These are phyloP conservation scores for Chirona hameri DNA, from an alignment of 2,888 invertebrate genomes.

Conservation along the genomic window DNA sequence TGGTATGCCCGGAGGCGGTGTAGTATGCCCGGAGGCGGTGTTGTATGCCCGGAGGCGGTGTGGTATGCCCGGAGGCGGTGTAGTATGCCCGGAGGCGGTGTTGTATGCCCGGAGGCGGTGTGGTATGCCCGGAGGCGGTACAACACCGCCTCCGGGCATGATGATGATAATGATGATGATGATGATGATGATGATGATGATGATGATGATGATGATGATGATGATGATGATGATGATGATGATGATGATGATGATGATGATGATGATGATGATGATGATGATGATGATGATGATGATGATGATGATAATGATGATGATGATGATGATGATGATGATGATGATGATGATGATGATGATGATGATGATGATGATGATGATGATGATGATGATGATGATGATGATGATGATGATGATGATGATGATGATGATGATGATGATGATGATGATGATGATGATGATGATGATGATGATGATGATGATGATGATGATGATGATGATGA, in stretches of 20 bases:
- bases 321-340: constrained; percentile 22
- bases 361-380: constrained; percentile 22
- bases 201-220: constrained; percentile 22
- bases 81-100: too few species aligned
- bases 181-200: constrained; percentile 22
- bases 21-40: too few species aligned
- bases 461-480: constrained; percentile 7
- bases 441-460: constrained; percentile 10
- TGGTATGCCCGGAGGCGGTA: too few species aligned
- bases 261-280: constrained; percentile 22
- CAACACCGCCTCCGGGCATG: background rate
- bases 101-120: too few species aligned
- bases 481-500: constrained; percentile 5
- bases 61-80: too few species aligned
- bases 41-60: too few species aligned
- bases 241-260: constrained; percentile 11
- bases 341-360: constrained; percentile 22
- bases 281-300: constrained; percentile 22
- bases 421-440: constrained; percentile 22
- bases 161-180: constrained; percentile 22
- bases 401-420: constrained; percentile 22
- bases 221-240: constrained; percentile 22
- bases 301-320: constrained; percentile 22
- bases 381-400: constrained; percentile 22
- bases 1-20: too few species aligned